These are phyloP conservation scores for Phortica okadai DNA, from an alignment of 2,888 invertebrate species.

Conservation along the genomic window DNA sequence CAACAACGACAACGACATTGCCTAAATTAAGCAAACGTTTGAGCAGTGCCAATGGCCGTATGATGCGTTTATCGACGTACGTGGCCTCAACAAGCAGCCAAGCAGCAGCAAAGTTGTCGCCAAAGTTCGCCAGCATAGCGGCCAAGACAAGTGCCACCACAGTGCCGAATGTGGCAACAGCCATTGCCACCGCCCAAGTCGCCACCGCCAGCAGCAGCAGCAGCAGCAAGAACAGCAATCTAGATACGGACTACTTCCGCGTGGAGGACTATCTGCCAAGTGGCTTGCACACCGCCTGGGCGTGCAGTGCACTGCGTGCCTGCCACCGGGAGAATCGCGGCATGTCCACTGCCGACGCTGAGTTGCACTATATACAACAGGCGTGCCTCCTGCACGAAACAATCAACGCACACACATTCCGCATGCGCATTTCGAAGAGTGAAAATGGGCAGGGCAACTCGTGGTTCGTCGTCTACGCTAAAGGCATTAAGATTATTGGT, in stretches of 20 bases:
- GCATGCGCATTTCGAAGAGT: slow-evolving; percentile 86
- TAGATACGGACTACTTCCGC: slow-evolving; percentile 81
- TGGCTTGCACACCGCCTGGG: slow-evolving; percentile 79
- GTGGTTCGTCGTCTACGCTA: slow-evolving; percentile 93
- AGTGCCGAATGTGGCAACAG: slow-evolving; percentile 4
- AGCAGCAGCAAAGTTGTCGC: slow-evolving; percentile 40
- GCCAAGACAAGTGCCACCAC: background rate
- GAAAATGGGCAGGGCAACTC: slow-evolving; percentile 88
- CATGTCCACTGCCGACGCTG: slow-evolving; percentile 87
- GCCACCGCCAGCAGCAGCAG: slow-evolving; percentile 57
- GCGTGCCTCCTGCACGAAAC: slow-evolving; percentile 89
- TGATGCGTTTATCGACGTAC: slow-evolving; percentile 67
- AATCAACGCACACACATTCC: slow-evolving; percentile 92
- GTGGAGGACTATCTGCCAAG: slow-evolving; percentile 91
- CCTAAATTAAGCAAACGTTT: slow-evolving; percentile 70
- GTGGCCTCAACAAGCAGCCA: slow-evolving; percentile 56
- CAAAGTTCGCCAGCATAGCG: background rate
- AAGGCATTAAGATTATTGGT: slow-evolving; percentile 91
- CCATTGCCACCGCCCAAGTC: slow-evolving; percentile 40
- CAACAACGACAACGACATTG: slow-evolving; percentile 57
- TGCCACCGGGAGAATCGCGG: slow-evolving; percentile 90
- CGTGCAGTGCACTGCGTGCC: slow-evolving; percentile 79
- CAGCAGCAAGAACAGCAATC: slow-evolving; percentile 43
- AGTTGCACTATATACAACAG: slow-evolving; percentile 92
- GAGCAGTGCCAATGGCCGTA: slow-evolving; percentile 67